A percentile compares a stretch with the other conserved stretches of the same genome.
Evolutionary conservation across 2,888 invertebrate species (phyloP).

Genomic region (Quadroppia sp.): DNA sequence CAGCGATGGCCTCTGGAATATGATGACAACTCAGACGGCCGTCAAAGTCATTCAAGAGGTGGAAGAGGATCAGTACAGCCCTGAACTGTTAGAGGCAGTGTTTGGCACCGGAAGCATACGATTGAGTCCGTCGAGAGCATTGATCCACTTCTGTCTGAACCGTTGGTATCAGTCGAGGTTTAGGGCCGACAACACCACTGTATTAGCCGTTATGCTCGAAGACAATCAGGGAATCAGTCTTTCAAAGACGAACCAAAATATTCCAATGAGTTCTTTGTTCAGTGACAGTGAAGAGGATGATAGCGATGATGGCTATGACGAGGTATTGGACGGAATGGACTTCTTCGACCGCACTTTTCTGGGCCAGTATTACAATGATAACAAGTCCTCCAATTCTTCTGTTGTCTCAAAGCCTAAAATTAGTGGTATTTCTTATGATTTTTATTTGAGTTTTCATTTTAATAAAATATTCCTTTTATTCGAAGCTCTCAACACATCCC

Average conservation of each 20-base stretch:
- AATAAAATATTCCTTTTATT: neutral
- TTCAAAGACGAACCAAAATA: neutral
- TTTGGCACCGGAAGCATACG: neutral
- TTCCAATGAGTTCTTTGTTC: neutral
- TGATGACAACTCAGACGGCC: conserved; percentile 76
- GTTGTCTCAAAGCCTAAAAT: neutral
- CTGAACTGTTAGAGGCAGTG: neutral
- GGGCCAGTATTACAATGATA: too few relatives aligned
- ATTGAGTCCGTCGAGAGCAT: conserved; percentile 9
- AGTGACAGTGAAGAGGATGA: neutral
- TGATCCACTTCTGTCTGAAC: conserved; percentile 76
- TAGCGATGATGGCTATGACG: conserved; percentile 2
- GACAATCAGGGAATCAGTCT: conserved; percentile 54
- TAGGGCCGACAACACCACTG: conserved; percentile 94
- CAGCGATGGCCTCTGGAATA: conserved; percentile 96
- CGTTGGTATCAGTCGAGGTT: conserved; percentile 78
- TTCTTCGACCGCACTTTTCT: too few relatives aligned
- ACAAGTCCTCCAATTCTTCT: neutral
- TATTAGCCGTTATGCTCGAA: conserved; percentile 84
- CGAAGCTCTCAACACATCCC: neutral
- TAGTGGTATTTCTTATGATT: neutral
- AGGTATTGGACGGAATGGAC: neutral
- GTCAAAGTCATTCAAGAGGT: conserved; percentile 77
- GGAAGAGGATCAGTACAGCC: conserved; percentile 55
- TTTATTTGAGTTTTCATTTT: neutral